Evolutionary conservation across 1,140 invertebrate species (phyloP).

Genomic region (Drosophila mauritiana): DNA sequence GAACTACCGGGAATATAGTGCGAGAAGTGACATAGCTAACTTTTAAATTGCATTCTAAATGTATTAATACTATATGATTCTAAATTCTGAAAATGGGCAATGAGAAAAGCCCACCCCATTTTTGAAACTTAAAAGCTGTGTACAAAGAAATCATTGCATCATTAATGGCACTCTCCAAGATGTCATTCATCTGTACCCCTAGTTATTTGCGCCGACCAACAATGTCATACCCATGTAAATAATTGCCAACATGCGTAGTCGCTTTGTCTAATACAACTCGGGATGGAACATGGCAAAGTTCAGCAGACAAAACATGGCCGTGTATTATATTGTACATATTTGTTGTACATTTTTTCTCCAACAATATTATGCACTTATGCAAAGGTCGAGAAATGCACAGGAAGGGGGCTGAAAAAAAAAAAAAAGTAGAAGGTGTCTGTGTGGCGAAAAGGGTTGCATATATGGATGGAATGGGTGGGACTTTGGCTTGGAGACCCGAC

Average conservation of each 20-base stretch:
- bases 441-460: slow-evolving; percentile 34
- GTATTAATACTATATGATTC: background rate
- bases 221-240: slow-evolving; percentile 22
- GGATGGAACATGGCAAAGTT: slow-evolving; percentile 15
- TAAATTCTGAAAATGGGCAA: too few species aligned
- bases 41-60: background rate
- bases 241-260: slow-evolving; percentile 44
- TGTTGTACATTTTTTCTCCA: slow-evolving; percentile 41
- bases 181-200: slow-evolving; percentile 1
- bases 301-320: slow-evolving; percentile 57
- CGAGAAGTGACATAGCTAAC: background rate
- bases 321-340: slow-evolving; percentile 61
- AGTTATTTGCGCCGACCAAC: slow-evolving; percentile 17
- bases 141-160: background rate
- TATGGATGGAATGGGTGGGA: slow-evolving; percentile 17
- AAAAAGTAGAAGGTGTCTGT: slow-evolving; percentile 10
- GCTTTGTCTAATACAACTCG: slow-evolving; percentile 38
- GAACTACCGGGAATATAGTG: background rate
- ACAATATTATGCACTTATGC: slow-evolving; percentile 75
- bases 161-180: background rate
- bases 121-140: background rate
- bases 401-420: background rate
- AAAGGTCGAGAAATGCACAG: slow-evolving; percentile 36
- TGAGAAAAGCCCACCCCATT: too few species aligned
- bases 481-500: slow-evolving; percentile 10